Conservation (phyloP, 2,888 invertebrate genomes). For the Ormyrus rosae region DNA sequence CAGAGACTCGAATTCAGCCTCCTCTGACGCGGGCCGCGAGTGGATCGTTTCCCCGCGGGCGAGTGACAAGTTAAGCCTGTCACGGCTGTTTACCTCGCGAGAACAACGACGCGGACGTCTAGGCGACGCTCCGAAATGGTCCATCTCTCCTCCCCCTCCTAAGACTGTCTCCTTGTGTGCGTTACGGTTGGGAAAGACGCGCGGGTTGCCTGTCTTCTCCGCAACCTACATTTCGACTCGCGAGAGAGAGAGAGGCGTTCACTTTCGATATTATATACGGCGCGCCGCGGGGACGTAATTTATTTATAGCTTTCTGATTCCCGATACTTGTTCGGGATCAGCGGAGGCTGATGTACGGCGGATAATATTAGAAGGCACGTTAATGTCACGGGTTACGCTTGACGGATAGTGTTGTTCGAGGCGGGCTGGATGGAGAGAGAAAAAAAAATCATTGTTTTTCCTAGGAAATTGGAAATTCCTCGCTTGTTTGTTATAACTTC, state of each 20-base stretch:
- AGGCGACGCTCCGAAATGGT: neutral
- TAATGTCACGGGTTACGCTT: neutral
- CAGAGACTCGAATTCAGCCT: slow-evolving; percentile 10
- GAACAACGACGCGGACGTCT: slow-evolving; percentile 6
- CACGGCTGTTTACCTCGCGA: slow-evolving; percentile 44
- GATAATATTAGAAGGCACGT: slow-evolving; percentile 16
- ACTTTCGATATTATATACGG: too few relatives aligned
- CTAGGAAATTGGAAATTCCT: too few relatives aligned
- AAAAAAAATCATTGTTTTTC: too few relatives aligned
- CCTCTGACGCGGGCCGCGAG: neutral
- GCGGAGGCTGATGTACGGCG: neutral
- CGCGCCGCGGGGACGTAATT: neutral
- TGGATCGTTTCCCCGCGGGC: slow-evolving; percentile 20
- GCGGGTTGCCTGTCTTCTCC: neutral
- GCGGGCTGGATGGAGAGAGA: too few relatives aligned
- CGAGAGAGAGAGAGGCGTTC: too few relatives aligned
- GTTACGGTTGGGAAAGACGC: neutral
- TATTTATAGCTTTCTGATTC: slow-evolving; percentile 44
- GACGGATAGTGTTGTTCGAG: too few relatives aligned
- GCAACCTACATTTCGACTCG: neutral
- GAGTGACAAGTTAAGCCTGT: slow-evolving; percentile 52
- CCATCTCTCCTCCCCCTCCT: neutral
- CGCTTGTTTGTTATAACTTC: too few relatives aligned
- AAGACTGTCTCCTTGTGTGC: neutral
- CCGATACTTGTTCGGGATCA: slow-evolving; percentile 31